Evolutionary conservation across 2,797 vertebrate genomes (phyloP), one percentile per base, ranked within the genome.

Genomic region (Hapalemur alaotrensis): DNA sequence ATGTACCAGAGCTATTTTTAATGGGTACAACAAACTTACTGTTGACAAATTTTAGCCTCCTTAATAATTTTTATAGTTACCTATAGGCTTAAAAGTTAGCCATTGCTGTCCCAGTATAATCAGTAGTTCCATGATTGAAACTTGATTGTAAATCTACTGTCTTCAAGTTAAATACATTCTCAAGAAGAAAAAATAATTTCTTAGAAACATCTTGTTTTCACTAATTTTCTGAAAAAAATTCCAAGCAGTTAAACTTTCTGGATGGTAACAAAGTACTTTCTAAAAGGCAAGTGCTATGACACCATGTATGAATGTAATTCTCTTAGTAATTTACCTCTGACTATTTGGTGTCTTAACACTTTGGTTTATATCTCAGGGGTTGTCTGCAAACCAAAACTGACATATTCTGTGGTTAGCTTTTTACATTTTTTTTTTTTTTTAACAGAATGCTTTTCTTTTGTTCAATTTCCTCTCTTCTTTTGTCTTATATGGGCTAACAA

Each of bases 301-400:
- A 97, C 98, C 97, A 98, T 92, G 97, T 97, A 92, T 92, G 98
- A 98, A 98, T 98, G 98, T 98, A 98, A 97, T 97, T 97, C 94
- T 98, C 97, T 95, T 97, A 98, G 97, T 98, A 98, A 98, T 98
- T 98, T 98, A 98, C 98, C 98, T 98, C 98, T 98, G 97, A 98
- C 97, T 98, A 97, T 89, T 98, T 98, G 98, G 98, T 98, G 98
- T 98, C 98, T 95, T 98, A 98, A 98, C 98, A 98, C 98, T 98
- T 98, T 76, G 95, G 87, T 98, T 98, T 98, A 97, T 98, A 98
- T 98, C 98, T 99, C 98, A 98, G 98, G 98, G 98, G 98, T 98
- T 98, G 98, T 98, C 98, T 98, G 97, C 98, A 98, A 98, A 98
- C 98, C 98, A 98, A 99, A 98, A 98, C 98, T 98, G 98, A 98